phyloP scores from a whole-genome alignment of 2,113 vertebrate species.

The Eidolon helvum region DNA sequence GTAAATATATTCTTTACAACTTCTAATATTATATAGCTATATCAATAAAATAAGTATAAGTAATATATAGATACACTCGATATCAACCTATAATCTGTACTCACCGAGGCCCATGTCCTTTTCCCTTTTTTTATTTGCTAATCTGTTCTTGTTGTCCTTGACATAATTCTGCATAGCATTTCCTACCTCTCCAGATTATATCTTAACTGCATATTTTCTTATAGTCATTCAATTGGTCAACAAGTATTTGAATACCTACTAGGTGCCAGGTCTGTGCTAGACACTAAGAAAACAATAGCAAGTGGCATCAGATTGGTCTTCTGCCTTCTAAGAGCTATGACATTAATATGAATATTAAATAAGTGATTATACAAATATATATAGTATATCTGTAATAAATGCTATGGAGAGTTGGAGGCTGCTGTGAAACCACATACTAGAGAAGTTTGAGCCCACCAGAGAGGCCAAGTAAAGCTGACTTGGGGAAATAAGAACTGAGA shows the following conservation, averaged over 20 bases:
- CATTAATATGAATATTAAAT: not conserved
- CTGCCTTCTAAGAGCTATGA: not conserved
- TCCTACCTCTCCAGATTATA: not conserved
- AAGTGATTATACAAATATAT: not conserved
- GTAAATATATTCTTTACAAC: not conserved
- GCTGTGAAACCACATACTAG: not conserved
- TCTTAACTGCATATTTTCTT: not conserved
- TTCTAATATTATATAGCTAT: not conserved
- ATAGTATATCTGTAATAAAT: not conserved
- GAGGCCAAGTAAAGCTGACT: not conserved
- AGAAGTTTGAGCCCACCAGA: not conserved
- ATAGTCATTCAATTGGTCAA: not conserved
- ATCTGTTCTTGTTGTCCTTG: not conserved
- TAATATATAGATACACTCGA: not conserved
- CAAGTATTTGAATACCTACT: not conserved
- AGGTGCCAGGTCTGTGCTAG: not conserved
- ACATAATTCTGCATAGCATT: not conserved
- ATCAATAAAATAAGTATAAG: not conserved
- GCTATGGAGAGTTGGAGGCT: not conserved
- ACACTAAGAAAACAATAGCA: not conserved
- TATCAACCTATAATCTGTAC: not conserved
- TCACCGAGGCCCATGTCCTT: accelerated
- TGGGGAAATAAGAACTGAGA: not conserved
- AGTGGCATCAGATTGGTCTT: not conserved
- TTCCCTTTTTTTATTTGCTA: not conserved